A percentile compares a stretch with the other conserved stretches of the same genome.
These are phyloP conservation scores for Drepanosiphum platanoidis DNA, from an alignment of 2,888 invertebrate genomes.

Conservation along the genomic window DNA sequence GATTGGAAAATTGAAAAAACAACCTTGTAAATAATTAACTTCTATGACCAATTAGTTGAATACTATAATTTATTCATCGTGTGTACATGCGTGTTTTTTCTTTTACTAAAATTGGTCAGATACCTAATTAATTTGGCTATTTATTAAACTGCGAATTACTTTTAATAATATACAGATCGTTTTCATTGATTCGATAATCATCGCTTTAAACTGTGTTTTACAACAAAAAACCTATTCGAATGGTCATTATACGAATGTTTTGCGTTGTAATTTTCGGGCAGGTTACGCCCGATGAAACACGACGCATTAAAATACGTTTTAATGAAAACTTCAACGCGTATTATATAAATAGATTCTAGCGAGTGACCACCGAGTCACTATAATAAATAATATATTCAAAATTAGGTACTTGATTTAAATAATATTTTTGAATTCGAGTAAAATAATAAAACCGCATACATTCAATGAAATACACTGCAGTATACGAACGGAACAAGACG, in stretches of 20 bases:
- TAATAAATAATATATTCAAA: not conserved
- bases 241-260: not conserved
- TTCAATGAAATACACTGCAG: too few species aligned
- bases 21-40: not conserved
- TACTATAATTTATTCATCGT: not conserved
- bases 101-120: not conserved
- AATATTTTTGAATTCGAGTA: too few species aligned
- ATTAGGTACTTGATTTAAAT: not conserved
- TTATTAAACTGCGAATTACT: not conserved
- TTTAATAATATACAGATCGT: not conserved
- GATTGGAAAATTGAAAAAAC: not conserved
- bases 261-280: not conserved
- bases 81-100: not conserved
- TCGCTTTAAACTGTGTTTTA: not conserved
- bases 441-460: too few species aligned
- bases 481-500: too few species aligned
- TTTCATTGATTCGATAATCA: not conserved
- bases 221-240: not conserved
- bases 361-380: not conserved
- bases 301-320: not conserved
- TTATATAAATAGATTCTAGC: not conserved
- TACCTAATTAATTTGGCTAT: not conserved
- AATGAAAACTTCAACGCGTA: not conserved
- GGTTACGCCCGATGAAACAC: constrained; percentile 21
- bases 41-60: not conserved